Percentiles rank a stretch among this genome's conserved stretches.
phyloP scores from a whole-genome alignment of 2,113 vertebrate genomes.

The Microcebus lehilahytsara region DNA sequence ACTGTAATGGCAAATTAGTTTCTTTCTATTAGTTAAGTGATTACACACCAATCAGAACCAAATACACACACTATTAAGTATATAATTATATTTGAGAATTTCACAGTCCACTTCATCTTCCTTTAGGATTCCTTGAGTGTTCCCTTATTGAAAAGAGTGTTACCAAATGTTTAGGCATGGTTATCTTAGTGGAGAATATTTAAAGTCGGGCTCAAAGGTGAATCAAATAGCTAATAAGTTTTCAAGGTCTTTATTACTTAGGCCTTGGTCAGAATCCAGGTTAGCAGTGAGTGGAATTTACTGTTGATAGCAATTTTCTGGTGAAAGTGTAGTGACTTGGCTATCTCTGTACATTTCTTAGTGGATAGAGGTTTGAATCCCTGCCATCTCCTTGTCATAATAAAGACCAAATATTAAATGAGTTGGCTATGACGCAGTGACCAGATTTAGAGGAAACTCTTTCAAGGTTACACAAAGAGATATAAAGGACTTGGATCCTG shows the following conservation, averaged over 20 bases:
- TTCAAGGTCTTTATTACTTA: constrained; percentile 26
- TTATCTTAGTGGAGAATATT: constrained; percentile 62
- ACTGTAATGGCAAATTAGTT: constrained; percentile 72
- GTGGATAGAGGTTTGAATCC: accelerated
- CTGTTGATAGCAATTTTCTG: background rate
- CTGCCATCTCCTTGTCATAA: background rate
- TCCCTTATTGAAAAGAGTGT: constrained; percentile 60
- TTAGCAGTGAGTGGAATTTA: constrained; percentile 45
- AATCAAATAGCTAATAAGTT: constrained; percentile 42
- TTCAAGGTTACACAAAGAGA: background rate
- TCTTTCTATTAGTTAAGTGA: constrained; percentile 78
- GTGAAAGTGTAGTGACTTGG: background rate
- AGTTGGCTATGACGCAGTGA: background rate
- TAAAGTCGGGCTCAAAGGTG: constrained; percentile 57
- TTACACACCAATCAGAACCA: constrained; percentile 70
- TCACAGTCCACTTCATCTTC: constrained; percentile 77
- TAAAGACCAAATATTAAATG: constrained; percentile 1
- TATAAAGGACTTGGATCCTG: background rate
- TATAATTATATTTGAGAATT: constrained; percentile 78
- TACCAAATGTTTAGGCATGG: constrained; percentile 57
- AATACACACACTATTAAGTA: constrained; percentile 72
- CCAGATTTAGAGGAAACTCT: background rate
- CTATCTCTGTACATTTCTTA: constrained; percentile 25
- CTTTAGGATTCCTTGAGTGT: constrained; percentile 60
- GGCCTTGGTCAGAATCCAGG: background rate